phyloP scores from a whole-genome alignment of 2,888 invertebrate species.

The Camponotus fellah region DNA sequence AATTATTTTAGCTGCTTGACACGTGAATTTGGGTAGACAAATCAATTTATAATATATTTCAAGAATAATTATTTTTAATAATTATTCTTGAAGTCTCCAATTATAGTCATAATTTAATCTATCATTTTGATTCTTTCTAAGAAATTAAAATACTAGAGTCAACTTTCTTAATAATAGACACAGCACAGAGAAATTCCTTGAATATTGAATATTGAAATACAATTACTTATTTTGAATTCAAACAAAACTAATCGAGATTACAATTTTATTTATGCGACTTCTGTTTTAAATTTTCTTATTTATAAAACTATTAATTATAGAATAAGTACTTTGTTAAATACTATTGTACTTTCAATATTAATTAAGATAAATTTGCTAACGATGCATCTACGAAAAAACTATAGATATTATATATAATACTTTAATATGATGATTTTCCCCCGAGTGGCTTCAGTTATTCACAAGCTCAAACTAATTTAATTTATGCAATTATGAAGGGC shows the following conservation, averaged over 20 bases:
- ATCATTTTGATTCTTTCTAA: slow-evolving; percentile 16
- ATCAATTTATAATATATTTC: background rate
- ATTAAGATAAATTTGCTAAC: background rate
- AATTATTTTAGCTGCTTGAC: background rate
- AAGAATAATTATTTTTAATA: background rate
- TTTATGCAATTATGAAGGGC: slow-evolving; percentile 3
- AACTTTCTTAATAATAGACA: slow-evolving; percentile 25
- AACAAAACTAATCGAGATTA: background rate
- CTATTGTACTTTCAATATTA: background rate
- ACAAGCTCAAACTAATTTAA: slow-evolving; percentile 29
- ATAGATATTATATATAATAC: slow-evolving; percentile 13
- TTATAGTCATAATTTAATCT: background rate
- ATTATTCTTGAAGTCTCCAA: background rate
- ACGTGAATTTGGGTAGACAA: background rate
- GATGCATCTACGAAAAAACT: slow-evolving; percentile 10
- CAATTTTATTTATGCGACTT: slow-evolving; percentile 23
- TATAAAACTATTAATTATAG: slow-evolving; percentile 24
- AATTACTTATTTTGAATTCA: slow-evolving; percentile 31
- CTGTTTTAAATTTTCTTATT: slow-evolving; percentile 12
- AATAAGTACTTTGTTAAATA: background rate
- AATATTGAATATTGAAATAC: slow-evolving; percentile 18
- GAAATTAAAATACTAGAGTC: background rate
- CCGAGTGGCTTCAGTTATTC: slow-evolving; percentile 2
- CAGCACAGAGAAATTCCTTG: background rate
- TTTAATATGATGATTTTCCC: slow-evolving; percentile 26